Evolutionary conservation across 2,797 vertebrate genomes (phyloP), one percentile per base, ranked within the genome.

Genomic region (Avahi laniger): DNA sequence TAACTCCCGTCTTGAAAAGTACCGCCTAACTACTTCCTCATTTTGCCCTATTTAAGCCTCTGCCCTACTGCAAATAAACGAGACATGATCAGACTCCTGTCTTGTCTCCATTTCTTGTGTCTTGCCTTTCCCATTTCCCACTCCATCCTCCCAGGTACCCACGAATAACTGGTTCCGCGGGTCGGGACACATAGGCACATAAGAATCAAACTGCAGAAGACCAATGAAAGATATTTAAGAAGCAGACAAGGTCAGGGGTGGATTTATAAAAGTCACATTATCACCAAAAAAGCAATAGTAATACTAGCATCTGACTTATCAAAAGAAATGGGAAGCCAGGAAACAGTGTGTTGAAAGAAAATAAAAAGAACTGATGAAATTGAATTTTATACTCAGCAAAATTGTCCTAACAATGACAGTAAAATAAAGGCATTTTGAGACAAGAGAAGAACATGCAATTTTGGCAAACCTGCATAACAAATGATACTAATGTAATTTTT

Each of bases 141-240:
- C n/a, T n/a, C n/a, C n/a, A n/a, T n/a, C n/a, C n/a, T n/a, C n/a
- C n/a, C n/a, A n/a, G n/a, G n/a, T n/a, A n/a, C n/a, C n/a, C n/a
- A n/a, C n/a, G n/a, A n/a, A n/a, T n/a, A n/a, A n/a, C n/a, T n/a
- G n/a, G n/a, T n/a, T n/a, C n/a, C n/a, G n/a, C n/a, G n/a, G n/a
- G n/a, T n/a, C n/a, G n/a, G n/a, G n/a, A 30, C 20, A n/a, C 14
- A 9, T 1, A 38, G 0, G 0, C 48, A 57, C 3, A 22, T 20
- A 24, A 91, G 33, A 70, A 48, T 48, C 46, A 38, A 61, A 67
- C 13, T n/a, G 2, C 1, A 91, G 41, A 54, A 76, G 63, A 38
- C 2, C 10, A 78, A 4, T 54, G 26, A 81, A 26, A 48, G 26
- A 48, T 73, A 57, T 14, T 12, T 75, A 50, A 52, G 46, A 59